Evolutionary conservation across 2,113 vertebrate species (phyloP).

Genomic region (Laterallus jamaicensis): DNA sequence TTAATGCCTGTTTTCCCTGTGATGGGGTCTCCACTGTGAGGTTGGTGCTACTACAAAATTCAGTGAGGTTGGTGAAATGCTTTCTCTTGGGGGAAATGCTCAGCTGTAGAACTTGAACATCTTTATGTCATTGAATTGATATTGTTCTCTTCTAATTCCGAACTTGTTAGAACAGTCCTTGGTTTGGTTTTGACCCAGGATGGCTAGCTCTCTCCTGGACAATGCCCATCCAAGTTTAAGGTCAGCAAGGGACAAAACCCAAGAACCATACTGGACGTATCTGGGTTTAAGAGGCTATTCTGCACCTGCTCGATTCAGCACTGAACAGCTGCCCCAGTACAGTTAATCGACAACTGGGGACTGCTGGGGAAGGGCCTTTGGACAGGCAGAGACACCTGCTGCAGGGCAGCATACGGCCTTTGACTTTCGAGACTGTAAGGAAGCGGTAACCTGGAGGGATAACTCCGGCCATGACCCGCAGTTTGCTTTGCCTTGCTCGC

Average conservation of each 20-base stretch:
- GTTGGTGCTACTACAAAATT: background rate
- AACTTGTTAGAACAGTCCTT: background rate
- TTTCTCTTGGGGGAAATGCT: background rate
- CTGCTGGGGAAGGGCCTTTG: background rate
- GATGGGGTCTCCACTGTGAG: background rate
- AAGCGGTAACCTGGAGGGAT: background rate
- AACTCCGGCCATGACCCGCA: background rate
- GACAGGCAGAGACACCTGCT: rapidly evolving
- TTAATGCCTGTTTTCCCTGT: background rate
- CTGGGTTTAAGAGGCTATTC: background rate
- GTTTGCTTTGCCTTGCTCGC: background rate
- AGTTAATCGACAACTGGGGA: rapidly evolving
- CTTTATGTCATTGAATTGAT: background rate
- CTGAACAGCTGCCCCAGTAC: too few relatives aligned
- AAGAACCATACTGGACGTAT: too few relatives aligned
- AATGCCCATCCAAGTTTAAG: too few relatives aligned
- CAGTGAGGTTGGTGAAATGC: background rate
- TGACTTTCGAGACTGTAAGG: background rate
- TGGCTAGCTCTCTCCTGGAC: too few relatives aligned
- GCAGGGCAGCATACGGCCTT: rapidly evolving
- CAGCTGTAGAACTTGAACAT: background rate
- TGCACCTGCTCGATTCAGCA: background rate
- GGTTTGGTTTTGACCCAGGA: background rate
- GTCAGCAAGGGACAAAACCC: background rate
- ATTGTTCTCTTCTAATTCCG: background rate